These are phyloP conservation scores for Apistogramma diplotaenia DNA, from an alignment of 2,113 vertebrate genomes.

Conservation along the genomic window DNA sequence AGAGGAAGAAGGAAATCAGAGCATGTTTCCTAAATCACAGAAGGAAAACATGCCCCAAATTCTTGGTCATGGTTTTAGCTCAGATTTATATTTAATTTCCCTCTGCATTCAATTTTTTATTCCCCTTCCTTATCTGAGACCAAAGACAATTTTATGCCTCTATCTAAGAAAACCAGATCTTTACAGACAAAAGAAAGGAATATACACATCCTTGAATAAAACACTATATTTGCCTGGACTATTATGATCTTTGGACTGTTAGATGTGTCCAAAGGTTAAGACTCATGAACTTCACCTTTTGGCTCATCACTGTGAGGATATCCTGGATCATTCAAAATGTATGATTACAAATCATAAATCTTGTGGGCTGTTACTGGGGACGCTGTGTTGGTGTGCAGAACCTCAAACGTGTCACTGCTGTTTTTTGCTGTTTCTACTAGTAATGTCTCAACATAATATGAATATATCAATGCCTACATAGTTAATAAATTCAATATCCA, in stretches of 20 bases:
- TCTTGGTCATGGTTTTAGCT: slow-evolving; percentile 9
- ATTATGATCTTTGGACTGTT: neutral
- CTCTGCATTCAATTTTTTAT: neutral
- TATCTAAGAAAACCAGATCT: neutral
- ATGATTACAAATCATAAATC: neutral
- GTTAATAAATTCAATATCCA: neutral
- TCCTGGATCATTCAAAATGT: neutral
- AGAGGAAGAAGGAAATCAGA: slow-evolving; percentile 17
- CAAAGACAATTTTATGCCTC: neutral
- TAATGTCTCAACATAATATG: too few species aligned
- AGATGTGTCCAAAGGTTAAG: neutral
- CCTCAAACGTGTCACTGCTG: neutral
- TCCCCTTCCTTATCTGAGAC: neutral
- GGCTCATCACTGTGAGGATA: neutral
- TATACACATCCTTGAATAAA: neutral
- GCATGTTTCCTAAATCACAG: slow-evolving; percentile 25
- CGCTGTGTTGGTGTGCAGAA: neutral
- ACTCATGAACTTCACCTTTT: neutral
- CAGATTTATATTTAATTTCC: slow-evolving; percentile 5
- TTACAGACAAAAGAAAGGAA: neutral
- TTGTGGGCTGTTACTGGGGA: neutral
- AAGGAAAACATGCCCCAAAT: slow-evolving; percentile 48
- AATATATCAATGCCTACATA: neutral
- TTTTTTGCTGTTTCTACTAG: too few species aligned
- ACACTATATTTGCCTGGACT: neutral